These are phyloP conservation scores for Dicentrarchus labrax DNA, from an alignment of 2,113 vertebrate species.

Conservation along the genomic window DNA sequence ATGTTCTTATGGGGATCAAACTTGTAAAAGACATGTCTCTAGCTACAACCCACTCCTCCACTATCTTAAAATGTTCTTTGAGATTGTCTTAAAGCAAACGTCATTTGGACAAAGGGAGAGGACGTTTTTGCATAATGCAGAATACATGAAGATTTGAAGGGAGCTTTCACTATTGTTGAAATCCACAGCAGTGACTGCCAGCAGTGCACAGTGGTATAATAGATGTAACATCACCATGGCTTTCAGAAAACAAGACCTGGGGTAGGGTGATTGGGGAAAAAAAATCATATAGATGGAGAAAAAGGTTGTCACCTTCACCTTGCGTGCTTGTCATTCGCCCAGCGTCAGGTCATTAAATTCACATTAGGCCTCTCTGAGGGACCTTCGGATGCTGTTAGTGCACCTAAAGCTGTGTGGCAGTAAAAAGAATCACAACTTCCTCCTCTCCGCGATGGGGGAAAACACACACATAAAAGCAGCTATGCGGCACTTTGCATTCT, in stretches of 20 bases:
- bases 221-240: slow-evolving; percentile 56
- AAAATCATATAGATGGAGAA: slow-evolving; percentile 88
- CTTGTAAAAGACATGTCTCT: slow-evolving; percentile 21
- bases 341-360: slow-evolving; percentile 98
- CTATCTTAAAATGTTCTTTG: background rate
- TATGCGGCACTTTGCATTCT: slow-evolving; percentile 93
- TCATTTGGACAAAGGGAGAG: slow-evolving; percentile 27
- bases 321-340: slow-evolving; percentile 92
- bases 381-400: slow-evolving; percentile 92
- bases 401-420: slow-evolving; percentile 95
- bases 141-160: slow-evolving; percentile 46
- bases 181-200: slow-evolving; percentile 46
- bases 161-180: slow-evolving; percentile 49
- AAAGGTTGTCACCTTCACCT: slow-evolving; percentile 97
- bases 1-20: background rate
- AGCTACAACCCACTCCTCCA: background rate
- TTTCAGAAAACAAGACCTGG: slow-evolving; percentile 66
- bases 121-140: slow-evolving; percentile 43
- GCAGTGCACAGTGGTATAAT: slow-evolving; percentile 38
- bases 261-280: slow-evolving; percentile 55
- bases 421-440: slow-evolving; percentile 87
- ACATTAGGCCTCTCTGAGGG: slow-evolving; percentile 95
- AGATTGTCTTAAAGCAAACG: slow-evolving; percentile 26
- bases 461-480: slow-evolving; percentile 79
- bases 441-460: slow-evolving; percentile 36